A percentile compares a stretch with the other conserved stretches of the same genome.
phyloP scores from a whole-genome alignment of 2,888 invertebrate species.

The Orthosia gracilis region DNA sequence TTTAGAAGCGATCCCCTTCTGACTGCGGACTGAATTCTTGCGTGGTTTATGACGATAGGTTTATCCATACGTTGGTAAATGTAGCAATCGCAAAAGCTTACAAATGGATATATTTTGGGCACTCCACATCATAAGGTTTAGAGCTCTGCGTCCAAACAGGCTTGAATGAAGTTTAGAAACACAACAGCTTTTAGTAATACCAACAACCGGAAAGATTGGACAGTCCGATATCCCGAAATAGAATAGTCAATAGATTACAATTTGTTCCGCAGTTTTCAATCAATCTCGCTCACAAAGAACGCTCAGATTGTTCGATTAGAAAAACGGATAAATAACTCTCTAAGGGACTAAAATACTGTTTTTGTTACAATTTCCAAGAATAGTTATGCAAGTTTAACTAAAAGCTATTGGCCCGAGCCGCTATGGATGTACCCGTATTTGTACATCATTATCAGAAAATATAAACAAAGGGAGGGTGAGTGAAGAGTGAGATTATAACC shows the following conservation, averaged over 20 bases:
- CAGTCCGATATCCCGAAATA: conserved; percentile 23
- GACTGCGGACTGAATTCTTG: no score
- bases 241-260: conserved; percentile 25
- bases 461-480: no score
- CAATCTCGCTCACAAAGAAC: conserved; percentile 41
- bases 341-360: not conserved
- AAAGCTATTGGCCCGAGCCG: not conserved
- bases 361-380: not conserved
- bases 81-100: not conserved
- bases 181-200: not conserved
- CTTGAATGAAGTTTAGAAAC: conserved; percentile 3
- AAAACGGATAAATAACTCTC: conserved; percentile 13
- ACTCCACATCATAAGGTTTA: not conserved
- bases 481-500: not conserved
- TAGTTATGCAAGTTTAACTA: not conserved
- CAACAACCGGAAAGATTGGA: conserved; percentile 22
- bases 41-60: no score
- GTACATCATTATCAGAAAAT: not conserved
- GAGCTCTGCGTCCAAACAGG: not conserved
- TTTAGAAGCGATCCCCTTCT: no score
- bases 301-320: conserved; percentile 20
- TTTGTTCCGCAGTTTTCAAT: conserved; percentile 45
- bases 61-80: not conserved
- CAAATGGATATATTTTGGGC: not conserved
- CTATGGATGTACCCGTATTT: not conserved